phyloP scores from a whole-genome alignment of 2,888 invertebrate species.

The Beris morrisii region DNA sequence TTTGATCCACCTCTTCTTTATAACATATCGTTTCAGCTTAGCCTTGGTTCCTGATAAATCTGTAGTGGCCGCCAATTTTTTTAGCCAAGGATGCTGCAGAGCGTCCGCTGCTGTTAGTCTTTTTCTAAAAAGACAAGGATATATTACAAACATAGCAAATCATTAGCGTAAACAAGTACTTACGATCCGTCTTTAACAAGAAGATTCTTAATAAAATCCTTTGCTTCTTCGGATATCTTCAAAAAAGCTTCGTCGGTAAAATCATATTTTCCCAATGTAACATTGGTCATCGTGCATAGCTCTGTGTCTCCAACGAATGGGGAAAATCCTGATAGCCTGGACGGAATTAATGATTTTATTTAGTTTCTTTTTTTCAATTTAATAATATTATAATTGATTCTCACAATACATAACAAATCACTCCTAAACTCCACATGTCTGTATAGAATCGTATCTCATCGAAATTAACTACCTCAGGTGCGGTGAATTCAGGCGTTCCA shows the following conservation, averaged over 20 bases:
- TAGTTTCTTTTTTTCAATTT: not conserved
- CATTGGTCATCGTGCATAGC: constrained; percentile 92
- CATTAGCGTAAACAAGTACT: constrained; percentile 53
- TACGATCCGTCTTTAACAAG: constrained; percentile 86
- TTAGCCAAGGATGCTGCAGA: constrained; percentile 79
- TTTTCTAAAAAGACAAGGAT: constrained; percentile 59
- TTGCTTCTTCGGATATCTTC: constrained; percentile 86
- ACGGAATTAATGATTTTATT: constrained; percentile 33
- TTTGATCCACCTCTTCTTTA: constrained; percentile 88
- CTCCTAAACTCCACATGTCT: constrained; percentile 97
- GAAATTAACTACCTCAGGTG: constrained; percentile 91
- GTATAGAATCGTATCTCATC: constrained; percentile 89
- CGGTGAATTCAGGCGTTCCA: constrained; percentile 76
- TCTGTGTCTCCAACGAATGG: constrained; percentile 96
- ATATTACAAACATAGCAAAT: not conserved
- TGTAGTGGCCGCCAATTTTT: constrained; percentile 62
- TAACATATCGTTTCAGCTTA: constrained; percentile 83
- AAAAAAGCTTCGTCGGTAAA: constrained; percentile 92
- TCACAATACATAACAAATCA: constrained; percentile 94
- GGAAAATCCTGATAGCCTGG: constrained; percentile 84
- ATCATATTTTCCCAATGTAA: constrained; percentile 89
- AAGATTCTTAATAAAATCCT: constrained; percentile 86
- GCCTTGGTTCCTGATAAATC: constrained; percentile 74
- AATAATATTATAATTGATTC: constrained; percentile 52
- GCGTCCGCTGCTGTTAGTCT: constrained; percentile 72